phyloP scores from a whole-genome alignment of 2,797 vertebrate species.

The Urophycis tenuis region DNA sequence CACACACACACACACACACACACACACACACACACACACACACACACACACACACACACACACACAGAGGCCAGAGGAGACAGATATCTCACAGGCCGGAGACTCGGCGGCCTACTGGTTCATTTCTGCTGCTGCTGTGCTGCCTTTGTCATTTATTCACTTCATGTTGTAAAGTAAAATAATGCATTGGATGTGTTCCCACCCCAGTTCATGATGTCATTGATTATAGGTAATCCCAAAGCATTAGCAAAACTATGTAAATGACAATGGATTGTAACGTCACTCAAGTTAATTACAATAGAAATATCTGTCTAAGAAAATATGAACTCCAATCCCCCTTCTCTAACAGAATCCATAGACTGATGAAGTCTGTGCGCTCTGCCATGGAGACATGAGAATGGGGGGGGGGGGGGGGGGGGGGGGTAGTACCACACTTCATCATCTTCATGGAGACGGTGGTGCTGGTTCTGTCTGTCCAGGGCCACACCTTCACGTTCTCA shows the following conservation, averaged over 20 bases:
- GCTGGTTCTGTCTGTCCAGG: not conserved
- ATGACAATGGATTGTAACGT: no score
- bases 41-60: not conserved
- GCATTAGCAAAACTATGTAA: no score
- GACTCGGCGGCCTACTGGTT: not conserved
- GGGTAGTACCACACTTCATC: not conserved
- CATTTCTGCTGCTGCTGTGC: not conserved
- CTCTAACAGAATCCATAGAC: no score
- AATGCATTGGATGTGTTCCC: not conserved
- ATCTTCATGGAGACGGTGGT: conserved; percentile 12
- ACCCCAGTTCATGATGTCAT: not conserved
- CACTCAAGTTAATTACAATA: no score
- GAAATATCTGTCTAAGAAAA: no score
- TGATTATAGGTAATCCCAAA: not conserved
- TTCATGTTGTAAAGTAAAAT: not conserved
- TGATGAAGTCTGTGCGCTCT: no score
- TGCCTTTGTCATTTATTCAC: not conserved
- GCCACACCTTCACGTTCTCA: conserved; percentile 63
- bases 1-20: no score
- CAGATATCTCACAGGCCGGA: not conserved
- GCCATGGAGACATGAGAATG: no score
- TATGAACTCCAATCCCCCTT: no score
- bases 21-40: no score
- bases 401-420: not conserved
- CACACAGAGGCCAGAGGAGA: not conserved